Evolutionary conservation across 2,797 vertebrate species (phyloP), one percentile per base, ranked within the genome.

Genomic region (Sphenodon punctatus): DNA sequence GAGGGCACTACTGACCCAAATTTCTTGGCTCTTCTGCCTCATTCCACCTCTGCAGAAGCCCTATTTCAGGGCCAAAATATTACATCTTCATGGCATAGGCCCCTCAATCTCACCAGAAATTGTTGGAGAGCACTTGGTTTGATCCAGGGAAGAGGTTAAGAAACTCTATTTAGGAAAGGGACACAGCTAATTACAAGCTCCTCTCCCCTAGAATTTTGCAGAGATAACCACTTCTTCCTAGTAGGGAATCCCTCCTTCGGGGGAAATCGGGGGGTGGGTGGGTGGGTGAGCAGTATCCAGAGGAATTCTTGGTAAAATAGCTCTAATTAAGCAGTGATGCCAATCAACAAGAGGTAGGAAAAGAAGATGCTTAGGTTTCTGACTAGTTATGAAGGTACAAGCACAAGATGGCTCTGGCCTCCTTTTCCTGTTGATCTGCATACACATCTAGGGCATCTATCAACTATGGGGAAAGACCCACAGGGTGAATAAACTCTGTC

Each of bases 401-500:
- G 32, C 27, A 48, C 5, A 32, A 22, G 45, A 3, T 4, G 17
- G 11, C 15, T 4, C 36, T 32, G 15, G 16, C 71, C 14, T 11
- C 30, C 10, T 45, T 41, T 51, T 22, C 51, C 61, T 16, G 22
- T 6, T 3, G 3, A 15, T 14, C 20, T 49, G 45, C 25, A 41
- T 48, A 45, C 49, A 34, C 51, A 53, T 27, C 36, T 3, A 7
- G 75, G 68, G 39, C 38, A 61, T 8, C 39, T 69, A 34, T 1
- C 1, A 49, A 25, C 6, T 42, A 53, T 72, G 43, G 13, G 71
- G 30, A 55, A 6, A 60, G 6, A 4, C 86, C 39, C 22, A 61
- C 2, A 30, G 0, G 5, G 43, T 81, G 71, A 10, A 66, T 1
- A 9, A 41, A 6, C 5, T 4, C 13, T 13, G 27, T 20, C 19